Evolutionary conservation across 2,888 invertebrate genomes (phyloP), one percentile per base, ranked within the genome.

Genomic region (Oxycera nigricornis): DNA sequence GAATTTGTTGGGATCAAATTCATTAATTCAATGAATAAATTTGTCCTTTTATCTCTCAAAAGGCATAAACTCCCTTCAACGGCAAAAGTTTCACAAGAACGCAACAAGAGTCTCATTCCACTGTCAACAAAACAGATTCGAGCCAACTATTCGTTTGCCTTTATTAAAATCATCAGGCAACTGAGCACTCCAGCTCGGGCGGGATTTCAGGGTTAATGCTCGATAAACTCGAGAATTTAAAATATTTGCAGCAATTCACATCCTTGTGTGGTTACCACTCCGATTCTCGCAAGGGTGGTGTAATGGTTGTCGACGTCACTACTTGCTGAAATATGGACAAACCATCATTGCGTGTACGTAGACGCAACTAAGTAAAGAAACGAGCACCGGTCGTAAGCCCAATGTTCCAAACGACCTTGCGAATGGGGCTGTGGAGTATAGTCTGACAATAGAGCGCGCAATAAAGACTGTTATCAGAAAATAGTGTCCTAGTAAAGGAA

Each of bases 401-500:
- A 75, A 75, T 59, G 73, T 68, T 67, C 70, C 59, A 73, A 75
- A 75, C 73, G 75, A 75, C 75, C 75, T 75, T 75, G 75, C 73
- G 62, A 75, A 75, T 70, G 73, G 67, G 68, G 67, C 73, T 62
- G 67, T 70, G 57, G 41, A 65, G 65, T 41, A 26, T 70, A 75
- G 75, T 73, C 75, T 73, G 75, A 55, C 52, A 31, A 70, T 70
- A 52, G 52, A 17, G 31, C 52, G 61, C 65, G 73, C 73, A 62
- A 75, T 75, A 75, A 75, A 75, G 75, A 75, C 75, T 73, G 68
- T n/a, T n/a, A n/a, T n/a, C n/a, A n/a, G n/a, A n/a, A n/a, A n/a
- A n/a, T n/a, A n/a, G n/a, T n/a, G n/a, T n/a, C n/a, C n/a, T n/a
- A n/a, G n/a, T n/a, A n/a, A n/a, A n/a, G n/a, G n/a, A n/a, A n/a